These are phyloP conservation scores for Lepidocyrtinus sp. DNA, from an alignment of 2,888 invertebrate genomes.

Conservation along the genomic window DNA sequence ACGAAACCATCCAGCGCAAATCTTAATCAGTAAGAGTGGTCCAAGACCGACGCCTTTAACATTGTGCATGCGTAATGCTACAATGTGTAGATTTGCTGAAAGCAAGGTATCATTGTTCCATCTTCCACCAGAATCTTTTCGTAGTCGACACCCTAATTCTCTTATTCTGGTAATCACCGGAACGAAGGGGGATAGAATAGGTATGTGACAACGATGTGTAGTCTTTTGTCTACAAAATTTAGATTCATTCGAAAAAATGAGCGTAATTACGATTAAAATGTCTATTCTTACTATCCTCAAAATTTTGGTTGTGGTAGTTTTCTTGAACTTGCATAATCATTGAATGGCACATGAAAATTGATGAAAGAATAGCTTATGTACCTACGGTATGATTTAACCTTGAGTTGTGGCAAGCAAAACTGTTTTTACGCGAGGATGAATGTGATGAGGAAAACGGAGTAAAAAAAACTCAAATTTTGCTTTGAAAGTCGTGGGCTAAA, in stretches of 20 bases:
- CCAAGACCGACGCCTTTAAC: background rate
- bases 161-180: slow-evolving; percentile 26
- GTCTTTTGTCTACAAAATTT: background rate
- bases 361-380: background rate
- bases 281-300: background rate
- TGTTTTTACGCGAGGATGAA: no score
- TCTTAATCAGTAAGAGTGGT: background rate
- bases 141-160: slow-evolving; percentile 50
- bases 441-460: no score
- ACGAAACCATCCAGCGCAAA: slow-evolving; percentile 49
- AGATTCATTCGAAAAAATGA: background rate
- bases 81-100: background rate
- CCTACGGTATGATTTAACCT: background rate
- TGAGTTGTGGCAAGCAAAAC: background rate
- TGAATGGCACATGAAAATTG: background rate
- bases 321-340: background rate
- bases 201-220: slow-evolving; percentile 42
- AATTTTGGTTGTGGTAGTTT: background rate
- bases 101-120: slow-evolving; percentile 41
- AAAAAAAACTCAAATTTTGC: no score
- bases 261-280: background rate
- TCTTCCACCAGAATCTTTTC: slow-evolving; percentile 29
- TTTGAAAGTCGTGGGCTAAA: no score
- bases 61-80: slow-evolving; percentile 14
- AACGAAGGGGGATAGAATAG: slow-evolving; percentile 40